Conservation (phyloP, 2,797 vertebrate genomes). For the Tapera naevia region DNA sequence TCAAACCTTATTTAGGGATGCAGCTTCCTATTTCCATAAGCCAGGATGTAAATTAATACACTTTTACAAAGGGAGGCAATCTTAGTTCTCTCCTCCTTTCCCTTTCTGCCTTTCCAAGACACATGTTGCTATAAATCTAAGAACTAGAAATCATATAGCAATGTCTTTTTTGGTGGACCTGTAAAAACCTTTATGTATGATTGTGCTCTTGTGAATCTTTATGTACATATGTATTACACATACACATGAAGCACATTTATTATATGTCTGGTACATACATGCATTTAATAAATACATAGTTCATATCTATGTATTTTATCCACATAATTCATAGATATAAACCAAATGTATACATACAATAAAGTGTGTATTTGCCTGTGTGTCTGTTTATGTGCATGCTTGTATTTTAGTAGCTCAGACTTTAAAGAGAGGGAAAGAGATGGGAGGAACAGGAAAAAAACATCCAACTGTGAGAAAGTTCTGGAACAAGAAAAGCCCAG, state of each 20-base stretch:
- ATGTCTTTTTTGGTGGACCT: neutral
- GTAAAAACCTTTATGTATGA: neutral
- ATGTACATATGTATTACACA: neutral
- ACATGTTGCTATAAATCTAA: neutral
- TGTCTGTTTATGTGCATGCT: neutral
- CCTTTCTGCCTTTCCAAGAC: neutral
- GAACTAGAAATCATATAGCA: neutral
- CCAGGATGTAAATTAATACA: neutral
- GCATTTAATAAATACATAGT: neutral
- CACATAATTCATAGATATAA: neutral
- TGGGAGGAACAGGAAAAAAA: neutral
- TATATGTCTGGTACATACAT: neutral
- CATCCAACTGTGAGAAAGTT: neutral
- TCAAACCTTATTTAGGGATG: neutral
- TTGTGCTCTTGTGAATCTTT: neutral
- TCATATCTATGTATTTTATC: neutral
- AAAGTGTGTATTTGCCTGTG: fast-evolving
- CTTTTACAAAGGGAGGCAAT: neutral
- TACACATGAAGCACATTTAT: neutral
- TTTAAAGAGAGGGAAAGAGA: neutral
- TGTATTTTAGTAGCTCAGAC: neutral
- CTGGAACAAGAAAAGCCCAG: neutral
- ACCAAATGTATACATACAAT: neutral
- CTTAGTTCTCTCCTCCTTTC: neutral
- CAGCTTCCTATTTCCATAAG: neutral